Percentiles rank a stretch among this genome's conserved stretches.
Conservation (phyloP, 2,888 invertebrate species). For the Nomada fabriciana region DNA sequence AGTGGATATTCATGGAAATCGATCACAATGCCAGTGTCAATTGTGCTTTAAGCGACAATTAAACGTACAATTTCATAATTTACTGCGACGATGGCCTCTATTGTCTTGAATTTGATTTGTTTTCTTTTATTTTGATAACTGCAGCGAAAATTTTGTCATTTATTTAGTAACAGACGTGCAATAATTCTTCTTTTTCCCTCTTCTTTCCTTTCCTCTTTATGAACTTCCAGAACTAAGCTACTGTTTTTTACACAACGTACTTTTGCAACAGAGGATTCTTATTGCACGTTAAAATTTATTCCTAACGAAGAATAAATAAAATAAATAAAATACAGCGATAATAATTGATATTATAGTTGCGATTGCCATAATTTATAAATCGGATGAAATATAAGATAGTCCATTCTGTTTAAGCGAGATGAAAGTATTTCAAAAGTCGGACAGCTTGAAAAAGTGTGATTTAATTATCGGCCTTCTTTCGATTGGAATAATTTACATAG, state of each 20-base stretch:
- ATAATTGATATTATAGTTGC: neutral
- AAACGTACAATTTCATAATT: neutral
- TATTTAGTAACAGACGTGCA: neutral
- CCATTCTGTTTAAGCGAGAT: neutral
- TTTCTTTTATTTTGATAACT: neutral
- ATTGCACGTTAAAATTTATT: no score
- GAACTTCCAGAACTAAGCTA: no score
- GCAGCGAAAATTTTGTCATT: neutral
- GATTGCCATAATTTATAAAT: neutral
- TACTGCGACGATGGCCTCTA: neutral
- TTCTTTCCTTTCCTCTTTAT: no score
- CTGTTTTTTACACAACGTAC: no score
- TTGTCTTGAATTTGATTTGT: neutral
- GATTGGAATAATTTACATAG: conserved; percentile 1
- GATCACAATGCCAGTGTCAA: conserved; percentile 39
- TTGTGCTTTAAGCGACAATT: neutral
- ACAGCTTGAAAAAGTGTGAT: neutral
- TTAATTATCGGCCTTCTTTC: neutral
- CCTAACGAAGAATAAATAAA: no score
- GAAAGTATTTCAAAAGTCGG: neutral
- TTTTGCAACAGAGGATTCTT: no score
- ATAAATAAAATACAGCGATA: no score
- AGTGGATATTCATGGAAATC: conserved; percentile 37
- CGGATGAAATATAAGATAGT: neutral
- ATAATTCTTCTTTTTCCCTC: no score